A percentile compares a stretch with the other conserved stretches of the same genome.
These are phyloP conservation scores for Antitype chi DNA, from an alignment of 2,888 invertebrate genomes.

Conservation along the genomic window DNA sequence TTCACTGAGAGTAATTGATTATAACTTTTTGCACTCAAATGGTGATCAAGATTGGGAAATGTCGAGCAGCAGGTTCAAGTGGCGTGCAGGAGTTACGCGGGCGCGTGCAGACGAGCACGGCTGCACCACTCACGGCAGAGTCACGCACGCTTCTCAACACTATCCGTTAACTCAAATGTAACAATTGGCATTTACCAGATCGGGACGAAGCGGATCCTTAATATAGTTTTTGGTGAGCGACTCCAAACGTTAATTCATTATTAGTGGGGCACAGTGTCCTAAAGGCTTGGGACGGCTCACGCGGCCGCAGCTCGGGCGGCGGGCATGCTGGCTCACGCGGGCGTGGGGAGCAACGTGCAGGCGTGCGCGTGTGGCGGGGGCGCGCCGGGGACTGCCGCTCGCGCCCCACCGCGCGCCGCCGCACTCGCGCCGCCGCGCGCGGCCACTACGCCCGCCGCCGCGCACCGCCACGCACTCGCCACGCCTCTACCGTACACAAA, in stretches of 20 bases:
- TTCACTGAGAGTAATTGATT: slow-evolving; percentile 14
- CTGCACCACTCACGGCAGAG: slow-evolving; percentile 4
- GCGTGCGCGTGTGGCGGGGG: slow-evolving; percentile 37
- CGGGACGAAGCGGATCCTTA: slow-evolving; percentile 55
- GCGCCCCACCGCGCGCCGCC: slow-evolving; percentile 56
- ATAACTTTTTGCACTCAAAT: slow-evolving; percentile 1
- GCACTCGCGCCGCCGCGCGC: slow-evolving; percentile 37
- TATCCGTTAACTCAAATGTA: slow-evolving; percentile 36
- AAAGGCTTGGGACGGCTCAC: slow-evolving; percentile 33
- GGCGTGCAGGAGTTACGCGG: not conserved
- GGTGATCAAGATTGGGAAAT: not conserved
- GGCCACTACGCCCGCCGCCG: slow-evolving; percentile 8
- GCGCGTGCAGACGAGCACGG: slow-evolving; percentile 6
- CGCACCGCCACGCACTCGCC: slow-evolving; percentile 44
- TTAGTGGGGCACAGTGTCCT: slow-evolving; percentile 38
- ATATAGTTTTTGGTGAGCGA: slow-evolving; percentile 24
- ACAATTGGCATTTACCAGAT: slow-evolving; percentile 57
- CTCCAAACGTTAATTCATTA: slow-evolving; percentile 58
- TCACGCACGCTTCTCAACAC: slow-evolving; percentile 25
- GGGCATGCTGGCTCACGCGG: slow-evolving; percentile 44
- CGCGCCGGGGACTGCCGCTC: slow-evolving; percentile 57
- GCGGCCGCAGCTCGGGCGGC: slow-evolving; percentile 58
- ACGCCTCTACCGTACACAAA: slow-evolving; percentile 54
- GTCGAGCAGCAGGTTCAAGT: not conserved
- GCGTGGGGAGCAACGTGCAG: slow-evolving; percentile 15